Evolutionary conservation across 64 coral and sea anemone genomes (phyloP), one percentile per base, ranked within the genome.

Genomic region (Stichodactyla mertensii): DNA sequence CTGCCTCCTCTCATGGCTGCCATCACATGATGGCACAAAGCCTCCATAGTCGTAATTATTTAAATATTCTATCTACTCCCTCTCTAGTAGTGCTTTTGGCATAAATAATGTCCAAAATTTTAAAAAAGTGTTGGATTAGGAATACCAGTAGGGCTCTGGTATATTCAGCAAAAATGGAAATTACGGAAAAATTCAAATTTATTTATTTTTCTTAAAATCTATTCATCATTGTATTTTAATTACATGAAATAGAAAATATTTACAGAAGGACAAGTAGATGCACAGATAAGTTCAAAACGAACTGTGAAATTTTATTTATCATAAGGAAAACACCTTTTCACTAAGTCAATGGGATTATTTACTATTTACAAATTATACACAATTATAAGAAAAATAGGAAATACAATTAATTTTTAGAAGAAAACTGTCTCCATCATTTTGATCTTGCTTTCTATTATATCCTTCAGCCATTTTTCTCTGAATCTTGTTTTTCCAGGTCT

Each of bases 381-480:
- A 61, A 64, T 66, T 74, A 28, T 74, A 6, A 10, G 24, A 74
- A 74, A 74, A 74, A 24, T 31, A 74, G 7, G 1, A 31, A 74
- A 74, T n/a, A 28, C 0, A 28, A 24, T 36, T 0, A 36, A 36
- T 67, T 74, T 56, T 93, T 82, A 98, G 71, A 98, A 98, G 7
- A 54, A 91, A 15, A 98, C 92, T 53, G 80, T 58, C 54, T 94
- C 81, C 92, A 98, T 92, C 58, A 98, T 78, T 82, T 70, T 78
- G 52, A 98, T 94, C 77, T 98, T 98, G 85, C 95, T 98, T 54
- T 94, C 92, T 74, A 98, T 94, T 16, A 98, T 89, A 86, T 94
- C 89, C 66, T 94, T 98, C 19, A 98, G 83, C 95, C 95, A 98
- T 86, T 98, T 98, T 82, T 98, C 95, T 87, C 92, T 87, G 64